Conservation (phyloP, 2,113 vertebrate species). For the Crotalus helleri region DNA sequence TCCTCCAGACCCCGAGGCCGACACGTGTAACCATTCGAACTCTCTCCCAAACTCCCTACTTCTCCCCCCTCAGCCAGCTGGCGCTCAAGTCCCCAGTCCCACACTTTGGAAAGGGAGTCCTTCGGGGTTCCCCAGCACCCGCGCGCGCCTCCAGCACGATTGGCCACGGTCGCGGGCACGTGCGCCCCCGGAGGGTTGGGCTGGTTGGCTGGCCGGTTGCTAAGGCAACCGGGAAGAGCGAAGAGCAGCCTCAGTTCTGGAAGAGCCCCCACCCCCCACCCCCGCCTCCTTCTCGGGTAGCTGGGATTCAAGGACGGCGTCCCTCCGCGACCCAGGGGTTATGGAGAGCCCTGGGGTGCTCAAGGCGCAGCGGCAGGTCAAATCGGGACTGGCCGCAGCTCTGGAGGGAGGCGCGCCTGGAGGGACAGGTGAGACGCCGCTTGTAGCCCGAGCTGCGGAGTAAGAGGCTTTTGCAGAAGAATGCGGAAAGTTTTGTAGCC, state of each 20-base stretch:
- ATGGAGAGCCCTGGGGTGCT: conserved; percentile 4
- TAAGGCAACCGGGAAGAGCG: not conserved
- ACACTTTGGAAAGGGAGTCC: not conserved
- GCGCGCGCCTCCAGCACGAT: not conserved
- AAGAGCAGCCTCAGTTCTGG: not conserved
- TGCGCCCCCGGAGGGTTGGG: conserved; percentile 33
- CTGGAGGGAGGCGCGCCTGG: not conserved
- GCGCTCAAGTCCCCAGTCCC: not conserved
- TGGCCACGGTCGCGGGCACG: conserved; percentile 59
- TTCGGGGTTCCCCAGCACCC: not conserved
- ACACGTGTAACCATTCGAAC: not conserved
- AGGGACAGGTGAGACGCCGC: not conserved
- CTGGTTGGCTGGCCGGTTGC: conserved; percentile 55
- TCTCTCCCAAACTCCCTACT: not conserved
- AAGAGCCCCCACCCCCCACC: not conserved
- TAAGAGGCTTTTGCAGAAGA: not conserved
- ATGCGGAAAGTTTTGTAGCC: conserved; percentile 32
- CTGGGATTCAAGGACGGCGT: conserved; percentile 15
- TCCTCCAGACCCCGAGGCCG: too few species aligned
- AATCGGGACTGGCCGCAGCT: not conserved
- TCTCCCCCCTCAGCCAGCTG: not conserved
- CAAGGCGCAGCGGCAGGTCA: not conserved
- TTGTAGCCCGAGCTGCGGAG: too few species aligned
- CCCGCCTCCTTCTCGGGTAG: not conserved
- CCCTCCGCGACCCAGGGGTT: conserved; percentile 19